These are phyloP conservation scores for Scaptomyza tumidula DNA, from an alignment of 2,888 invertebrate genomes.

Conservation along the genomic window DNA sequence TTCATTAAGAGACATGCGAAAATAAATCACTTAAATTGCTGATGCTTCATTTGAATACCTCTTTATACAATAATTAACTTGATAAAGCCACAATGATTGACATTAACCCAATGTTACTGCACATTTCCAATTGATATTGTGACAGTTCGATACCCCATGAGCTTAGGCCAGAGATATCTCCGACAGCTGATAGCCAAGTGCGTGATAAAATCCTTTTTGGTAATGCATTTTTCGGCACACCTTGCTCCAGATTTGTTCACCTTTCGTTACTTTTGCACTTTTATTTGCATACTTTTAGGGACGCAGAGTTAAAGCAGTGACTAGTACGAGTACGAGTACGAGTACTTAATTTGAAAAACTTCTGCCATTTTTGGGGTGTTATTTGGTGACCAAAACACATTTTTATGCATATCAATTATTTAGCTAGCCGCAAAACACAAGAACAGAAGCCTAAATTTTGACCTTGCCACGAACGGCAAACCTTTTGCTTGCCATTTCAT, in stretches of 20 bases:
- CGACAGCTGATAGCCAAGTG: conserved; percentile 5
- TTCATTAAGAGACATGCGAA: background rate
- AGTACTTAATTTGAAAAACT: conserved; percentile 3
- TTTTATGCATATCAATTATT: conserved; percentile 52
- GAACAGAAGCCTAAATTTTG: conserved; percentile 39
- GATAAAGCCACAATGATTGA: background rate
- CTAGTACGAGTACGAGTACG: no score
- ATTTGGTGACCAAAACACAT: conserved; percentile 8
- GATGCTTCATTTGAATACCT: no score
- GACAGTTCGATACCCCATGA: conserved; percentile 5
- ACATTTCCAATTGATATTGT: conserved; percentile 33
- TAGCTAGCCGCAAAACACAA: conserved; percentile 32
- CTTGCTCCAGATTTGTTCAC: conserved; percentile 19
- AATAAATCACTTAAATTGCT: background rate
- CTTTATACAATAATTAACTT: no score
- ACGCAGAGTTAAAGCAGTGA: background rate
- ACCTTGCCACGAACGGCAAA: conserved; percentile 45
- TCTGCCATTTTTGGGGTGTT: background rate
- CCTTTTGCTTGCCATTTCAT: conserved; percentile 24
- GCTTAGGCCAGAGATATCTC: conserved; percentile 1
- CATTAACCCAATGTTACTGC: background rate
- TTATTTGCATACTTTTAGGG: conserved; percentile 27
- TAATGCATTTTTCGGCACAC: background rate
- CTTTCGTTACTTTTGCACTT: background rate
- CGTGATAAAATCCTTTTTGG: background rate